Conservation (phyloP, 2,113 vertebrate genomes). For the Prinia subflava region DNA sequence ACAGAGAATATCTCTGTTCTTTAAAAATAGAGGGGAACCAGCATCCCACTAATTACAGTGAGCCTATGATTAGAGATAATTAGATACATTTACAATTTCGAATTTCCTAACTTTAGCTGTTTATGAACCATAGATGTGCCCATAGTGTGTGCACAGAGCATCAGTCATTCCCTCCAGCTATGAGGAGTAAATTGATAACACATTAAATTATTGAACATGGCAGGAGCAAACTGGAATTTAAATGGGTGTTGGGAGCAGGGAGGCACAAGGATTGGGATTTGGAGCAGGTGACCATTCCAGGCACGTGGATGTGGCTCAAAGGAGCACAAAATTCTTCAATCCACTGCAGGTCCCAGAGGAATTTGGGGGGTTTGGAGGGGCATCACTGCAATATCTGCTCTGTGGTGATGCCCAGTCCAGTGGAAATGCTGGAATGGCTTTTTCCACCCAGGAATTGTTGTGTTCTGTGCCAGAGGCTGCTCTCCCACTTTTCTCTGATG, state of each 20-base stretch:
- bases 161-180: not conserved
- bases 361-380: not conserved
- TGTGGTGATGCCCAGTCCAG: not conserved
- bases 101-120: constrained; percentile 11
- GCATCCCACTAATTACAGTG: constrained; percentile 21
- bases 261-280: not conserved
- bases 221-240: not conserved
- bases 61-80: constrained; percentile 46
- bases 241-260: not conserved
- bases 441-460: not conserved
- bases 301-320: too few relatives aligned
- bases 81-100: not conserved
- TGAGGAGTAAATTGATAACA: not conserved
- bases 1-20: not conserved
- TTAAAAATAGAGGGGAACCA: constrained; percentile 8
- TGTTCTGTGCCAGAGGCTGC: not conserved
- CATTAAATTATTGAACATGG: not conserved
- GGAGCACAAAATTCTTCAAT: not conserved
- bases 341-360: not conserved
- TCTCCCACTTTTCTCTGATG: not conserved
- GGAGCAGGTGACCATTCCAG: not conserved
- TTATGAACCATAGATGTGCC: not conserved
- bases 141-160: not conserved
- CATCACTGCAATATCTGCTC: not conserved
- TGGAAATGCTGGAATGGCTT: not conserved